Evolutionary conservation across 2,797 vertebrate genomes (phyloP), one percentile per base, ranked within the genome.

Genomic region (Tinamus major): DNA sequence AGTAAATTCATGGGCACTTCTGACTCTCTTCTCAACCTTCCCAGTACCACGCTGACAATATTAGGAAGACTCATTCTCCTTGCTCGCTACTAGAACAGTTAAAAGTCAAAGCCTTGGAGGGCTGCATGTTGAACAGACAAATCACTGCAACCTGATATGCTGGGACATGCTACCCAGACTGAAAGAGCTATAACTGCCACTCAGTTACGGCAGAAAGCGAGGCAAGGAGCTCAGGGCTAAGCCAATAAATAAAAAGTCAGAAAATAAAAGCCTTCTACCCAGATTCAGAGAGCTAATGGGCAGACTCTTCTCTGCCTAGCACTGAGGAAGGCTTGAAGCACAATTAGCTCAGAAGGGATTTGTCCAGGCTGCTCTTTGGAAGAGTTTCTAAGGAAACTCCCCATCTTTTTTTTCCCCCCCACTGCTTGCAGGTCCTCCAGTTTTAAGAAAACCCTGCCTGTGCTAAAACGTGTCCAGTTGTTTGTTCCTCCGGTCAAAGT

Each of bases 401-500:
- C 27, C 11, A 49, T 19, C 31, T 23, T 24, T 31, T 79, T 11
- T 6, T 15, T 15, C 13, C 24, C 48, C 23, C 23, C 48, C 10
- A 49, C 23, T 13, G 29, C 55, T 72, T 88, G 33, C 20, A 55
- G 23, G 37, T 84, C 41, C 61, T 93, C 53, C 56, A 61, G 4
- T 10, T 67, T 42, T 81, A 7, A 71, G 67, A 55, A 33, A 68
- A 12, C 31, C 31, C 82, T 74, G 26, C 19, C 46, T 76, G 37
- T 41, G 31, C 13, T 75, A 39, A 87, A 80, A 78, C 20, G 48
- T 1, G 17, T 62, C 14, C 53, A 33, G 20, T 55, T 83, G 6
- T 59, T 95, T 88, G 77, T 79, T 95, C 27, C 82, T 71, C 62
- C 42, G 62, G 79, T 96, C 91, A 93, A 89, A 95, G 93, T 7